Base-by-base conservation (phyloP, 2,888 invertebrate genomes). In the Hypomecis atomaria region DNA sequence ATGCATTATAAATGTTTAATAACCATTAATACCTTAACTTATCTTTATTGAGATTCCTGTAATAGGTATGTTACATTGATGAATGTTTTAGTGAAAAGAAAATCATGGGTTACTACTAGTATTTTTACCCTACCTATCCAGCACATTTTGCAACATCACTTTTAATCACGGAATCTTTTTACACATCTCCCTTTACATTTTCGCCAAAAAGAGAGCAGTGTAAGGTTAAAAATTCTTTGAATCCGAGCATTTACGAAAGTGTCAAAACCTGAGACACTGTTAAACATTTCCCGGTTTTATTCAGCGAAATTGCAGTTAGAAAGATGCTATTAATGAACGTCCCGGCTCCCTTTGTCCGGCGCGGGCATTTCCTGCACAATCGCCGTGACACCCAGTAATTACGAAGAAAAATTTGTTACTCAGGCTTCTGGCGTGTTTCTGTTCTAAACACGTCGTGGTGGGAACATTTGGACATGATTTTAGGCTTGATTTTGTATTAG, bases 241-340 rank as follows among this genome's bases (percentile, higher is more conserved):
- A 5, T 40, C 40, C 8, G 10, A 8, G 10, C n/a, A n/a, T 48
- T 36, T 7, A 10, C 5, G 33, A 5, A 3, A 33, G 10, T 53
- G 6, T 33, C 6, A 36, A 40, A 44, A 8, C 8, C 52, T 60
- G 0, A 33, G 13, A 6, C 43, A 37, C 65, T 61, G 65, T 47
- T 33, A 36, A 34, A 56, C 42, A 48, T 9, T 79, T 78, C 79
- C 75, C 74, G 75, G 85, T 90, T 90, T 89, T 89, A 90, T 91
- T 90, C 90, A 90, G 84, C 83, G 79, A 88, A 87, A 90, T 89
- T 90, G 91, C 91, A 92, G 90, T 90, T 89, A 87, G 89, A 89
- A 88, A 89, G 91, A 91, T 89, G 87, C 90, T 92, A 92, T 92
- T 92, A 92, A 92, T 92, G 90, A 91, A 90, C 89, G 92, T 91